Evolutionary conservation across 2,888 invertebrate species (phyloP).

Genomic region (Leptinotarsa juncta): DNA sequence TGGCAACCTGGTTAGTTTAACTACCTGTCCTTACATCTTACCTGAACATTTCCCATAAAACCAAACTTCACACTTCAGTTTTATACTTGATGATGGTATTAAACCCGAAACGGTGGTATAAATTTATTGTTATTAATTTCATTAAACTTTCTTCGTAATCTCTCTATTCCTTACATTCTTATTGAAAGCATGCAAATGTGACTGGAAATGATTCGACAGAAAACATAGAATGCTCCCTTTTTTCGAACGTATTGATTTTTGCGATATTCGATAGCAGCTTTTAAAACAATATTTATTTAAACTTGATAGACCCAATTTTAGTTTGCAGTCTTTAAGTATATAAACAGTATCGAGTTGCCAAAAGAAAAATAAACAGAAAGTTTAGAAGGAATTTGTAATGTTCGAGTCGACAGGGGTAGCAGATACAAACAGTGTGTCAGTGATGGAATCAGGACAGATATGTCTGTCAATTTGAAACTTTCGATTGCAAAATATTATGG

Average conservation of each 20-base stretch:
- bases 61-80: no score
- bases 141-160: no score
- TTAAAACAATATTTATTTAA: constrained; percentile 34
- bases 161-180: neutral
- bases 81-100: no score
- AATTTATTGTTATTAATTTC: no score
- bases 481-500: no score
- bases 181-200: constrained; percentile 39
- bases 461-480: no score
- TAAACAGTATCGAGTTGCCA: constrained; percentile 21
- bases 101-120: no score
- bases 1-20: no score
- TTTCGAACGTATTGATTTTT: constrained; percentile 24
- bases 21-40: no score
- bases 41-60: no score
- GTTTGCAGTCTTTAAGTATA: constrained; percentile 22
- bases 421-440: no score
- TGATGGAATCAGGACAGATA: no score
- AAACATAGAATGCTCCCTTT: constrained; percentile 26
- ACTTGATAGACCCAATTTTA: constrained; percentile 28
- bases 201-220: constrained; percentile 57
- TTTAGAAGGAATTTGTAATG: constrained; percentile 10
- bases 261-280: constrained; percentile 29
- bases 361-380: constrained; percentile 15
- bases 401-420: neutral